Evolutionary conservation across 2,888 invertebrate genomes (phyloP).

Genomic region (Melanostoma mellinum): DNA sequence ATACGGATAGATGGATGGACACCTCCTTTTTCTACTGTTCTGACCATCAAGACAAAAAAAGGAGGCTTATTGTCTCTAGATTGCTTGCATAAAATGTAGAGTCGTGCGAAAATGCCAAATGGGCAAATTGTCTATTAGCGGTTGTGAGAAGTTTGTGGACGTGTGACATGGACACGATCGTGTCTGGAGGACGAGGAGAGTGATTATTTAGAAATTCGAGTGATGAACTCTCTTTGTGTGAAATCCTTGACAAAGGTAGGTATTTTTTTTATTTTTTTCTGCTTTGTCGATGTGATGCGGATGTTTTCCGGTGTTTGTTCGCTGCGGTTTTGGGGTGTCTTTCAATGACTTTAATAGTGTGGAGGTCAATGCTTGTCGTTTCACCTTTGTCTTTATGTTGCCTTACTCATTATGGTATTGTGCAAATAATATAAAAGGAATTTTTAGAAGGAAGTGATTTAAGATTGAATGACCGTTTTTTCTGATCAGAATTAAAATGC

Average conservation of each 20-base stretch:
- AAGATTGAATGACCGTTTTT: too few relatives aligned
- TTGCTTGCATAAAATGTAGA: slow-evolving; percentile 37
- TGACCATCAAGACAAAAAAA: slow-evolving; percentile 4
- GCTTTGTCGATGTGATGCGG: neutral
- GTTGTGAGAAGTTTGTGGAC: slow-evolving; percentile 29
- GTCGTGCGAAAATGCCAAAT: slow-evolving; percentile 59
- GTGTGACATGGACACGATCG: slow-evolving; percentile 34
- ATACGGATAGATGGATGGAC: slow-evolving; percentile 54
- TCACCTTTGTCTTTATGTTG: neutral
- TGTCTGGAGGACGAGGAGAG: slow-evolving; percentile 15
- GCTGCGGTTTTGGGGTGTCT: neutral
- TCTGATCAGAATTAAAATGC: too few relatives aligned
- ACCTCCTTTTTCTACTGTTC: slow-evolving; percentile 36
- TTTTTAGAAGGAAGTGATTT: too few relatives aligned
- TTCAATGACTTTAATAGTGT: neutral
- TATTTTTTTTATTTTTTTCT: neutral
- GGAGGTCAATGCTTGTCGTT: neutral
- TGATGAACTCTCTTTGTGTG: slow-evolving; percentile 45
- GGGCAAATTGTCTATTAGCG: slow-evolving; percentile 55
- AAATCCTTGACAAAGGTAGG: slow-evolving; percentile 2
- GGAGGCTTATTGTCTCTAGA: slow-evolving; percentile 36
- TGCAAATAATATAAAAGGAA: too few relatives aligned
- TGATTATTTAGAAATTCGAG: slow-evolving; percentile 17
- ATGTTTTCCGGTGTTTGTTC: slow-evolving; percentile 10
- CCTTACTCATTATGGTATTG: neutral